Percentiles rank a stretch among this genome's conserved stretches.
Conservation (phyloP, 2,797 vertebrate species). For the Ciconia nigra region DNA sequence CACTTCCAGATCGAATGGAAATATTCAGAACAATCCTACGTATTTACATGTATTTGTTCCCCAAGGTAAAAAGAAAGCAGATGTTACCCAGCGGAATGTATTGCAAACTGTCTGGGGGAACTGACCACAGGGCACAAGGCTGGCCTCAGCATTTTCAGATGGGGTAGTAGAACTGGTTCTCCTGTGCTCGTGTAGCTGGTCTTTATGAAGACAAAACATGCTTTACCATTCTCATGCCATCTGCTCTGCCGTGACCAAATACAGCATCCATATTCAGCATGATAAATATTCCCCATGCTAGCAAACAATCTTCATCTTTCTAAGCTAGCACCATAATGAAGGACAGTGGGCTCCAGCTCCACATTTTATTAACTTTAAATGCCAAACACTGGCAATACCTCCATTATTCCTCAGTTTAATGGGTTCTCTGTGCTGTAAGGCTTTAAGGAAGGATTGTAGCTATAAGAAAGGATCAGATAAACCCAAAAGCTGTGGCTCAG, state of each 20-base stretch:
- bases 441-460: neutral
- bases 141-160: accelerated
- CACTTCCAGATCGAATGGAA: conserved; percentile 43
- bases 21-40: neutral
- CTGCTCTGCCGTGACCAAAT: neutral
- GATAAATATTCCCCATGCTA: neutral
- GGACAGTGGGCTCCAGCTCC: neutral
- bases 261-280: neutral
- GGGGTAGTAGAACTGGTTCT: neutral
- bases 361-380: neutral
- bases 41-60: neutral
- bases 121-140: neutral
- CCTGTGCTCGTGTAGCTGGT: neutral
- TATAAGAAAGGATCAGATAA: neutral
- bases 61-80: neutral
- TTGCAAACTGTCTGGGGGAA: neutral
- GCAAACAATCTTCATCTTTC: neutral
- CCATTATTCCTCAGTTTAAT: neutral
- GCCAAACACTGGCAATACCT: neutral
- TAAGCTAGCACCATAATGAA: neutral
- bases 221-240: neutral
- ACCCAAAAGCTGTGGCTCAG: neutral
- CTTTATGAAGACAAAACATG: neutral
- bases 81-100: neutral
- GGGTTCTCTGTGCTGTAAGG: neutral